Base-by-base conservation (phyloP, 2,888 invertebrate genomes). In the Netelia inedita region DNA sequence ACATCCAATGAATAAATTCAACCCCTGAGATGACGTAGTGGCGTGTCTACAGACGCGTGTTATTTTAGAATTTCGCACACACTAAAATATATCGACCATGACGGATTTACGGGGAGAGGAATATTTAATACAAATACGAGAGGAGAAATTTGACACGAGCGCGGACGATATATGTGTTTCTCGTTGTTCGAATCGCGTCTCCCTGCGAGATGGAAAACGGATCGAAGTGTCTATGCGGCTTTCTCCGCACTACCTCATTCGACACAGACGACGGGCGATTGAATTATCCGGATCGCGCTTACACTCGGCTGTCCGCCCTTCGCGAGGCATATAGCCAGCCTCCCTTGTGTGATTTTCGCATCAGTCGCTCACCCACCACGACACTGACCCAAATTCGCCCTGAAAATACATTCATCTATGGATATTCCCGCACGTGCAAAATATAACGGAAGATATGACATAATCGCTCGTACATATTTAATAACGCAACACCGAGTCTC, bases 351-450 rank as follows among this genome's bases (percentile, higher is more conserved):
- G 9, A 46, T 35, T 79, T 50, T 79, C 69, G 11, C 19, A 23
- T 28, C 19, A 16, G 53, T 23, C 50, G 68, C 21, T 46, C 14
- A 50, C 68, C 14, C 46, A 69, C 61, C 59, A 79, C 78, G 71
- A 71, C 78, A 79, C 78, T 79, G 78, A 79, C 78, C 78, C 78
- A 69, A 79, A 79, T 79, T 69, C 69, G 50, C 23, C 63, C 65
- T 19, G 50, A 59, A 69, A 79, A 46, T 46, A 46, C 14, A 11
- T 3, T 1, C 46, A 3, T 46, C 10, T 14, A 46, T 46, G 46
- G 14, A 46, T 46, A 46, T 46, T 46, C 46, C 46, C 35, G 69
- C 69, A 41, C 69, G 50, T 46, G 21, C 23, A 19, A 69, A 69
- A 50, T 66, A 43, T 28, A 46, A 10, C 68, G 50, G 50, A n/a